Base-by-base conservation (phyloP, 2,113 vertebrate genomes). In the Smithornis capensis region DNA sequence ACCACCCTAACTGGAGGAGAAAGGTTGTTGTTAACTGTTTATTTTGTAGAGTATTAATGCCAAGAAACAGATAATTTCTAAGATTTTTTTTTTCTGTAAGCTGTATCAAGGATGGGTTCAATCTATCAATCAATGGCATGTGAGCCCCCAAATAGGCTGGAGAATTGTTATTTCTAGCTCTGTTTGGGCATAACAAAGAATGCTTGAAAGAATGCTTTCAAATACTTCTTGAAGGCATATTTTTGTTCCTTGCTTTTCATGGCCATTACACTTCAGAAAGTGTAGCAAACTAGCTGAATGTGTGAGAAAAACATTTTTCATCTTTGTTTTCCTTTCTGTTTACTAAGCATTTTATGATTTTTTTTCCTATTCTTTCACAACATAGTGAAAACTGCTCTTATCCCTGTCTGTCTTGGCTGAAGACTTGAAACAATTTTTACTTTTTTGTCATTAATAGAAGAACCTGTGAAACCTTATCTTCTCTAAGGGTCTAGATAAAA, bases 231-330 rank as follows among this genome's bases (percentile, higher is more conserved):
- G 56, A 92, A 94, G 85, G 68, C 74, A 35, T 82, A 49, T 90
- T 95, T 93, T 78, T 33, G 14, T 86, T 86, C 63, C 47, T 90
- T 96, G 84, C 67, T 62, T 85, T 95, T 92, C 70, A 45, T 57
- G 65, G 50, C 38, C 55, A 11, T 64, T 79, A n/a, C 15, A 31
- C 25, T 94, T 71, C 31, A 88, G 76, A 44, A 95, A 74, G 90
- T 38, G 47, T 70, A 64, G 47, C 77, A 94, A 86, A 88, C 23
- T 75, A 84, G 53, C 79, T 75, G 90, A 68, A 75, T 89, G 28
- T n/a, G 27, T 62, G 37, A 59, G 60, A 91, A 88, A 7, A 82
- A 63, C 44, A 31, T 62, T 87, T 83, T 70, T 56, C 28, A 62
- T 88, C 40, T 22, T 71, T 45, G 13, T 70, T 94, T 91, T 71